A percentile compares a stretch with the other conserved stretches of the same genome.
Conservation (phyloP, 2,113 vertebrate genomes). For the Neotoma lepida region DNA sequence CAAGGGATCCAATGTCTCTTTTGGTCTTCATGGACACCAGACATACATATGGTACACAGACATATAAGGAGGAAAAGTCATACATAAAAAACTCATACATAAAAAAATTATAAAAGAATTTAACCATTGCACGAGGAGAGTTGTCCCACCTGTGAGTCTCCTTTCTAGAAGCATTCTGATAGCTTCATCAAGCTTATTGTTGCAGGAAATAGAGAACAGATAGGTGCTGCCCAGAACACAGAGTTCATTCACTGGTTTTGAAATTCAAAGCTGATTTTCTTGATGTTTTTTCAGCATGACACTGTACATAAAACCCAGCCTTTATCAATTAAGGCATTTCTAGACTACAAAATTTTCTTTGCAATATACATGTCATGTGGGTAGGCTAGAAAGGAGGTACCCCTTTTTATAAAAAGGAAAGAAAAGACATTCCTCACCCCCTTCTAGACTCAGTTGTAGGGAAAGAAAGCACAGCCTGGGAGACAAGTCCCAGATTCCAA, state of each 20-base stretch:
- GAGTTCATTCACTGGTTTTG: slow-evolving; percentile 38
- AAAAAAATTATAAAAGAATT: slow-evolving; percentile 20
- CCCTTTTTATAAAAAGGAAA: background rate
- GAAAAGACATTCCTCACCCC: background rate
- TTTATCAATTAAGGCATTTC: slow-evolving; percentile 47
- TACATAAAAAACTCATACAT: background rate
- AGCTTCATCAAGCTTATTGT: slow-evolving; percentile 57
- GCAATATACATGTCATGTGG: background rate
- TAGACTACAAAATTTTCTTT: slow-evolving; percentile 65
- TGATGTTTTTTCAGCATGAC: slow-evolving; percentile 56
- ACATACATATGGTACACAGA: background rate
- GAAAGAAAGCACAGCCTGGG: background rate
- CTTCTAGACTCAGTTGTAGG: background rate
- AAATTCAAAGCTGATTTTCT: slow-evolving; percentile 70
- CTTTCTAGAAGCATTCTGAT: slow-evolving; percentile 40
- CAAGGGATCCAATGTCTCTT: background rate
- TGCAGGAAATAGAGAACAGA: slow-evolving; percentile 50
- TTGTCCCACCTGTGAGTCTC: background rate
- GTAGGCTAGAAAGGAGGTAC: background rate
- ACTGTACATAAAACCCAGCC: slow-evolving; percentile 28
- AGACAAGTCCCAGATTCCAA: background rate
- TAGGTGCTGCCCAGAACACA: slow-evolving; percentile 43
- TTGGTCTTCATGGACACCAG: background rate
- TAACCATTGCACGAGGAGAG: slow-evolving; percentile 10
- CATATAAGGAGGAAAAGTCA: background rate